phyloP scores from a whole-genome alignment of 2,888 invertebrate genomes.

The Cosmia trapezina region DNA sequence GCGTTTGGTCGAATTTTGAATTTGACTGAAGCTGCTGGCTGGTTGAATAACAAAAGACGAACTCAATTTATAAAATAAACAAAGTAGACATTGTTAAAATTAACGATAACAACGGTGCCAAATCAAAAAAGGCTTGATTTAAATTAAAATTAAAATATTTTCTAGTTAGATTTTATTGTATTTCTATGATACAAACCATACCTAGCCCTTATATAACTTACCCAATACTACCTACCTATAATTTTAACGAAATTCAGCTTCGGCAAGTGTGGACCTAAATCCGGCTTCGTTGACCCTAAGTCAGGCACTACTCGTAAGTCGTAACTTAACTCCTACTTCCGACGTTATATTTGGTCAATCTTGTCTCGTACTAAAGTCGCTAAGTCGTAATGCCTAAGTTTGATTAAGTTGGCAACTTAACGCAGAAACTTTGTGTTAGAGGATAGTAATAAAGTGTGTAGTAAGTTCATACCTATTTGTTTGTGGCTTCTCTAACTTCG shows the following conservation, averaged over 20 bases:
- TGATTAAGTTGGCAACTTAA: constrained; percentile 63
- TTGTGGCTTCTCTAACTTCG: constrained; percentile 24
- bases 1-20: constrained; percentile 7
- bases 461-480: constrained; percentile 37
- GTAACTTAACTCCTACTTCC: constrained; percentile 21
- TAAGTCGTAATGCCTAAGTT: constrained; percentile 57
- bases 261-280: constrained; percentile 8
- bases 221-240: constrained; percentile 29
- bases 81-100: not conserved
- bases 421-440: constrained; percentile 45
- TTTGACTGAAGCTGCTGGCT: not conserved
- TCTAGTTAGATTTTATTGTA: not conserved
- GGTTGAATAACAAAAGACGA: not conserved
- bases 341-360: constrained; percentile 58
- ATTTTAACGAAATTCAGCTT: constrained; percentile 27
- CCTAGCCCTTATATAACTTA: constrained; percentile 33
- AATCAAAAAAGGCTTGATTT: not conserved
- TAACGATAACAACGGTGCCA: not conserved
- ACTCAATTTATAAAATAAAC: not conserved
- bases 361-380: constrained; percentile 48
- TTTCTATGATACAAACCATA: constrained; percentile 7
- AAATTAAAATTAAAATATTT: not conserved
- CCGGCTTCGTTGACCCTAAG: constrained; percentile 37
- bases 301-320: constrained; percentile 15
- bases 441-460: constrained; percentile 45